Evolutionary conservation across 2,888 invertebrate species (phyloP).

Genomic region (Pollenia amentaria): DNA sequence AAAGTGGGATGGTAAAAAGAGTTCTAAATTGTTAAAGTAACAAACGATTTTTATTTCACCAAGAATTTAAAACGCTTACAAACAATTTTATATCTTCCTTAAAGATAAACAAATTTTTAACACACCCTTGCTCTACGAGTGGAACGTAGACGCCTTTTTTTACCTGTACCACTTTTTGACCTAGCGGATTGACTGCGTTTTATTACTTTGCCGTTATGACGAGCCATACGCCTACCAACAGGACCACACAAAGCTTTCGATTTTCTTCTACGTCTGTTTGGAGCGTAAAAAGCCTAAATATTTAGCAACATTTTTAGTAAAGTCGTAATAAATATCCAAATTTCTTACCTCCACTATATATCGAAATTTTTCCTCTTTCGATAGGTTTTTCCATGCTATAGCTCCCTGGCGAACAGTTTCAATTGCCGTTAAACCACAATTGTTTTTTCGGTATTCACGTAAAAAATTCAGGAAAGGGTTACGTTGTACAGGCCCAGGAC

Average conservation of each 20-base stretch:
- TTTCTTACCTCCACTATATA: slow-evolving; percentile 70
- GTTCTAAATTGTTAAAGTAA: too few species aligned
- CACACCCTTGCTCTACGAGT: background rate
- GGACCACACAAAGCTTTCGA: background rate
- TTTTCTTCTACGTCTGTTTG: slow-evolving; percentile 33
- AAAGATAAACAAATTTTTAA: background rate
- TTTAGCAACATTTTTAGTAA: background rate
- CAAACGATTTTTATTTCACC: background rate
- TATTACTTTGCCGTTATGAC: background rate
- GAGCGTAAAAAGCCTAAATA: slow-evolving; percentile 72
- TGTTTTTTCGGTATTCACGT: slow-evolving; percentile 64
- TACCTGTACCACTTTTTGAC: background rate
- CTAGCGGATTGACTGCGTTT: background rate
- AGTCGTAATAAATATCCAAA: background rate
- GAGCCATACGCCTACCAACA: background rate
- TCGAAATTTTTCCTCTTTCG: slow-evolving; percentile 60
- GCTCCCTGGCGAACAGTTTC: slow-evolving; percentile 69
- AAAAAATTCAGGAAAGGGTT: slow-evolving; percentile 75
- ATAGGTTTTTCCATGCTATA: slow-evolving; percentile 70
- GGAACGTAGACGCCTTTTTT: background rate
- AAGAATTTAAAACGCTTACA: background rate
- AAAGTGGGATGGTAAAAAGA: too few species aligned
- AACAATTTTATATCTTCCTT: background rate
- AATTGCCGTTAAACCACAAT: slow-evolving; percentile 56
- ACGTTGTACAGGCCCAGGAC: slow-evolving; percentile 55